A percentile compares a stretch with the other conserved stretches of the same genome.
Conservation (phyloP, 2,113 vertebrate genomes). For the Vulpes lagopus region DNA sequence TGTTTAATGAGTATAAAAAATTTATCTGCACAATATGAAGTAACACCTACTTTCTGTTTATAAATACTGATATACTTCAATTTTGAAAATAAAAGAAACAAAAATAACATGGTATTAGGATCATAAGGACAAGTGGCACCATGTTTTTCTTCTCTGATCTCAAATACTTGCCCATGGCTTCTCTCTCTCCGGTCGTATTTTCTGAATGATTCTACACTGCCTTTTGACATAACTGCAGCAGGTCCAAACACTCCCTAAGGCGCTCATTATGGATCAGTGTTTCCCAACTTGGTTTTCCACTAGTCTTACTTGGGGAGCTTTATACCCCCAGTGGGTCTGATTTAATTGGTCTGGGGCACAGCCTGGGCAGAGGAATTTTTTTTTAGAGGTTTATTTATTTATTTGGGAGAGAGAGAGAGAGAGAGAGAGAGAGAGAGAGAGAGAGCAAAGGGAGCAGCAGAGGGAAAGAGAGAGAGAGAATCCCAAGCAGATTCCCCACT, state of each 20-base stretch:
- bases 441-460: neutral
- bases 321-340: neutral
- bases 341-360: constrained; percentile 22
- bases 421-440: neutral
- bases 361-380: neutral
- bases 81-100: neutral
- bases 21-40: neutral
- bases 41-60: neutral
- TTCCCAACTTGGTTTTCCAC: neutral
- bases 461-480: neutral
- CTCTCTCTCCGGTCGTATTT: neutral
- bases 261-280: neutral
- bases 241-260: neutral
- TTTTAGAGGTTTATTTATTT: neutral
- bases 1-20: neutral
- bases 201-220: neutral
- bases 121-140: neutral
- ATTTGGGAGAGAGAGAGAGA: too few species aligned
- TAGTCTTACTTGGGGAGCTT: neutral
- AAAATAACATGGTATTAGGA: neutral
- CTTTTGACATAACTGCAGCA: neutral
- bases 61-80: neutral
- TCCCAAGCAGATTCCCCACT: neutral
- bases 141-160: neutral
- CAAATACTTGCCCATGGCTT: neutral